Base-by-base conservation (phyloP, 2,797 vertebrate species). In the Betta splendens region DNA sequence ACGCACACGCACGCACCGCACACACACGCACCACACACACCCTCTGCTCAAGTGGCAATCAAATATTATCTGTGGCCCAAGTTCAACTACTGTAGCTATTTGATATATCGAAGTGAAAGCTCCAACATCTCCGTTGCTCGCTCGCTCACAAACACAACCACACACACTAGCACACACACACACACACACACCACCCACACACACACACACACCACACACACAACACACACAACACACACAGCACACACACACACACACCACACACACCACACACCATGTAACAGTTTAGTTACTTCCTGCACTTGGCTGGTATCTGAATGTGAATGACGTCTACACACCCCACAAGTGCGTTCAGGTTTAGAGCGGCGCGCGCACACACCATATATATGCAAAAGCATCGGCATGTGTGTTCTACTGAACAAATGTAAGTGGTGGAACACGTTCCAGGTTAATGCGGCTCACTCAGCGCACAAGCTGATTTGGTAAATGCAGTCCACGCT, bases 61-160 rank as follows among this genome's bases (percentile, higher is more conserved):
- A 83, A 78, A 81, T 79, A 85, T 82, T 75, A 83, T 81, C 65
- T 54, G 59, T 26, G 49, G 33, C 40, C 44, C 10, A 33, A 45
- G 72, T 66, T 74, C n/a, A n/a, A n/a, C n/a, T n/a, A 79, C 64
- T 62, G 69, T 79, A 68, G 76, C 76, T 72, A 79, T 72, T 80
- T 74, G 68, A 85, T 79, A 75, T 70, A 78, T 81, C 68, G 73
- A 69, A 85, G 81, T 73, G 61, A 86, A 78, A 79, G 75, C 69
- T 61, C 36, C 26, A 61, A 37, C 3, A 9, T 33, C 5, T 15
- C 20, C 31, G 22, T 1, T 7, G 2, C 10, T 25, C 18, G 9
- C 5, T 10, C 9, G 3, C 22, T 5, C n/a, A 26, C 16, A 43
- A 22, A 33, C 18, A 25, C 16, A 25, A 32, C 18, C 17, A 47